Percentiles rank a stretch among this genome's conserved stretches.
Conservation (phyloP, 2,797 vertebrate genomes). For the Octomys mimax region DNA sequence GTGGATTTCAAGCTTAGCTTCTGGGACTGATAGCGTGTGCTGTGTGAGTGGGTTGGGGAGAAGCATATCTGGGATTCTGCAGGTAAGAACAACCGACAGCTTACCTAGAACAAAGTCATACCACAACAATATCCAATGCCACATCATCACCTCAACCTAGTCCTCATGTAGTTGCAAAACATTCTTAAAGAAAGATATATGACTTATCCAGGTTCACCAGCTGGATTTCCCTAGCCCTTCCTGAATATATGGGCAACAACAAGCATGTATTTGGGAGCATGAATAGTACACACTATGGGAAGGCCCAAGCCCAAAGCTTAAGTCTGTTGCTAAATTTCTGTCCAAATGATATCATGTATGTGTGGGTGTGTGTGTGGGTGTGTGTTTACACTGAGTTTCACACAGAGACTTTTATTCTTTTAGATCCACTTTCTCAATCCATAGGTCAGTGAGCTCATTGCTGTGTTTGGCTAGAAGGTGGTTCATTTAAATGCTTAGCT, state of each 20-base stretch:
- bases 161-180: accelerated
- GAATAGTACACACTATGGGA: not conserved
- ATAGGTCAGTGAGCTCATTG: not conserved
- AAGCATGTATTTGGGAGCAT: not conserved
- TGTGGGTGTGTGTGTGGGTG: not conserved
- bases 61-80: accelerated
- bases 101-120: accelerated
- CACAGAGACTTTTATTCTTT: not conserved
- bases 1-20: not conserved
- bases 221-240: not conserved
- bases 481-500: not conserved
- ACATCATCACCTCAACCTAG: accelerated
- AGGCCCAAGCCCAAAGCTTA: not conserved
- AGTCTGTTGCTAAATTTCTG: not conserved
- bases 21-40: not conserved
- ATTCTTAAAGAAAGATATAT: not conserved
- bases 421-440: not conserved
- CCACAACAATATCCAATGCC: accelerated
- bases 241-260: not conserved
- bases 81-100: accelerated
- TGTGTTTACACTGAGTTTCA: not conserved
- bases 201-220: not conserved
- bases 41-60: not conserved
- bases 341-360: not conserved
- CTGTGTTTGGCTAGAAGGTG: not conserved